Evolutionary conservation across 2,888 invertebrate genomes (phyloP).

Genomic region (Ernsta delagoae): DNA sequence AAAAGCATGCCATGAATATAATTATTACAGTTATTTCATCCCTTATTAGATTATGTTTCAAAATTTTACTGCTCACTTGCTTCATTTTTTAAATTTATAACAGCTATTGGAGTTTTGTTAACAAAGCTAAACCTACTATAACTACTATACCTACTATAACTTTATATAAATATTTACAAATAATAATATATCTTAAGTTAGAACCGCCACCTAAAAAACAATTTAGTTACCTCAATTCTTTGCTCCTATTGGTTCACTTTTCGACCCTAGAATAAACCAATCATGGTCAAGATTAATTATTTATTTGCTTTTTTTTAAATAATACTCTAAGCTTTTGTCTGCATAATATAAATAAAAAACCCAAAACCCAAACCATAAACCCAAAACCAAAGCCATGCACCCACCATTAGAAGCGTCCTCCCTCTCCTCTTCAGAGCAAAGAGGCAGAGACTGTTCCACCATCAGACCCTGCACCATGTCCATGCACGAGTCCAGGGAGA

Average conservation of each 20-base stretch:
- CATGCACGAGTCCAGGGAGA: conserved; percentile 95
- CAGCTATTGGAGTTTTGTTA: too few species aligned
- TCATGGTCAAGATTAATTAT: conserved; percentile 15
- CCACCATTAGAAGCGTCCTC: conserved; percentile 78
- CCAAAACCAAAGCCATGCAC: conserved; percentile 36
- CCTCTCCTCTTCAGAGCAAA: conserved; percentile 82
- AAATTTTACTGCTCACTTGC: too few species aligned
- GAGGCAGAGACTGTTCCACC: conserved; percentile 80
- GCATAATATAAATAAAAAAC: too few species aligned
- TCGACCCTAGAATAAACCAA: conserved; percentile 67
- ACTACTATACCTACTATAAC: too few species aligned
- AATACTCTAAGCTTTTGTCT: too few species aligned
- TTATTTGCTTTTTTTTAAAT: too few species aligned
- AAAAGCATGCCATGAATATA: background rate
- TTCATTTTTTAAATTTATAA: background rate
- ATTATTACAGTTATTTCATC: background rate
- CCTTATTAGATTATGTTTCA: background rate
- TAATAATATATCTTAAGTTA: background rate
- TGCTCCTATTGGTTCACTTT: conserved; percentile 60
- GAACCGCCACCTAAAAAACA: conserved; percentile 41
- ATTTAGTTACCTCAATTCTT: conserved; percentile 63
- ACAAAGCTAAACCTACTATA: too few species aligned
- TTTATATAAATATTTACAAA: too few species aligned
- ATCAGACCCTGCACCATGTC: conserved; percentile 68
- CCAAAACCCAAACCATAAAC: too few species aligned